phyloP scores from a whole-genome alignment of 2,797 vertebrate species.

The Hemibagrus guttatus region DNA sequence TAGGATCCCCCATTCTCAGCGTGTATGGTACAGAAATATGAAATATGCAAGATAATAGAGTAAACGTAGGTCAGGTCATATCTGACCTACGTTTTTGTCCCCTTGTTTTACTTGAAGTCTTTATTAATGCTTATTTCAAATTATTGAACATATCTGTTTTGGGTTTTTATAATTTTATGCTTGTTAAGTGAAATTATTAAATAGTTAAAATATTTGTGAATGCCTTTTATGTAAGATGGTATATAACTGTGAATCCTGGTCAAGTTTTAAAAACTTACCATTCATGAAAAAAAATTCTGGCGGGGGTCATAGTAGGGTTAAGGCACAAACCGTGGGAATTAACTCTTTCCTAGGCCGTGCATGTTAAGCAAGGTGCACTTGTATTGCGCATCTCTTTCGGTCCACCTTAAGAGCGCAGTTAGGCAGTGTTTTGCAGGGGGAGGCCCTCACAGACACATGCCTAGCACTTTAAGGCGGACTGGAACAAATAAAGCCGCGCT shows the following conservation, averaged over 20 bases:
- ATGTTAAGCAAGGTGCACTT: slow-evolving; percentile 49
- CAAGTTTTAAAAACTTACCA: neutral
- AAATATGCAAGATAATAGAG: neutral
- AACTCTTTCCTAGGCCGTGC: slow-evolving; percentile 70
- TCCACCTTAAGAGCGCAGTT: slow-evolving; percentile 81
- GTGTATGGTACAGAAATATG: neutral
- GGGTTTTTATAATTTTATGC: neutral
- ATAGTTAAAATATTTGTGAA: neutral
- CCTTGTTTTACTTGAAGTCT: neutral
- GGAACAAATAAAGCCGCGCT: slow-evolving; percentile 72
- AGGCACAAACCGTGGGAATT: slow-evolving; percentile 72
- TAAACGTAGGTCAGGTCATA: neutral
- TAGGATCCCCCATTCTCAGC: neutral
- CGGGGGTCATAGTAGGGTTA: slow-evolving; percentile 59
- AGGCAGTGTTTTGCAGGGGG: slow-evolving; percentile 79
- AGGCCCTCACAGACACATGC: slow-evolving; percentile 79
- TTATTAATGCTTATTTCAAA: neutral
- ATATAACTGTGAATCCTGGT: neutral
- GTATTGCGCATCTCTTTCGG: slow-evolving; percentile 63
- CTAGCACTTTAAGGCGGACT: slow-evolving; percentile 85
- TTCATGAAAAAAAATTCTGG: slow-evolving; percentile 27
- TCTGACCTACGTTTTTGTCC: too few species aligned
- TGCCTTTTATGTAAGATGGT: neutral
- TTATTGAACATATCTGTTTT: neutral
- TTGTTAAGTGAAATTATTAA: neutral